Base-by-base conservation (phyloP, 2,113 vertebrate species). In the Aegithalos caudatus region DNA sequence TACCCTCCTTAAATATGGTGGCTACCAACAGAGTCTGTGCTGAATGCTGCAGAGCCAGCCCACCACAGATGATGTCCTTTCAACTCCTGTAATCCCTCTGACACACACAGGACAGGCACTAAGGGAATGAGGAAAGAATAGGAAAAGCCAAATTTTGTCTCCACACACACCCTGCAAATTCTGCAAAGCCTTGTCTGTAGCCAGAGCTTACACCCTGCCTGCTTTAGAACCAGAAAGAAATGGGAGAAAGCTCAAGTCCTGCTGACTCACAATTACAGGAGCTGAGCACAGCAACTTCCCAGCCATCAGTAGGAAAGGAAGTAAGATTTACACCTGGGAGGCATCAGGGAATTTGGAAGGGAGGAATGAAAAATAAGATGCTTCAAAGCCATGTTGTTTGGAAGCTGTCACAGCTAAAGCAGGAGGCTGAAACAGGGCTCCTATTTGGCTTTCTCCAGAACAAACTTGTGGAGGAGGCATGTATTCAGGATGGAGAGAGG, bases 241-340 rank as follows among this genome's bases (percentile, higher is more conserved):
- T 15, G 28, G n/a, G 56, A 40, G 47, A 56, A 8, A 84, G 44
- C 79, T 67, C 58, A 37, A 24, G 60, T 47, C 60, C 60, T 96
- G 90, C 74, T 86, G 82, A 74, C 37, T 77, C 81, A 82, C 38
- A 74, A 22, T 48, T 56, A 42, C 48, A 69, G 33, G 33, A 0
- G 1, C 96, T 90, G 87, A 93, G 81, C 61, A 54, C 70, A 90
- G 84, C 78, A 29, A 28, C 64, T 90, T 86, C 82, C 76, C 56
- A n/a, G 51, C 56, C 38, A 21, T 47, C 31, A 40, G 60, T 4
- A 57, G 71, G 67, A 48, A 62, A 53, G 80, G 21, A 64, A 92
- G 67, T 7, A 28, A 76, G 72, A 81, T 74, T 93, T 93, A 86
- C 71, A 92, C 64, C 79, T 92, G 79, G 56, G 40, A 48, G 87